These are phyloP conservation scores for Eidolon dupreanum DNA, from an alignment of 2,797 vertebrate species.

Conservation along the genomic window DNA sequence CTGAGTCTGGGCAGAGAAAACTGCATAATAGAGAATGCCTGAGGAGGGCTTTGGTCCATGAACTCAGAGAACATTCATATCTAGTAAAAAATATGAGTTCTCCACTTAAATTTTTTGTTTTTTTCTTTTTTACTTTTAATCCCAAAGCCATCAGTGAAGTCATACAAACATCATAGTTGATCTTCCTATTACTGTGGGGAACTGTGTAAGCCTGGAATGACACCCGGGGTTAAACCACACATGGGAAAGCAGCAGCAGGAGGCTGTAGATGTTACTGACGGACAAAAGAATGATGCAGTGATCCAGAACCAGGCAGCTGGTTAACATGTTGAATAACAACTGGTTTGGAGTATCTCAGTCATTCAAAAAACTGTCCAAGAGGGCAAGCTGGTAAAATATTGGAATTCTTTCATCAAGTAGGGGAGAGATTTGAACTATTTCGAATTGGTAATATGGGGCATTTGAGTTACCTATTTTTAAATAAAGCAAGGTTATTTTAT, in stretches of 20 bases:
- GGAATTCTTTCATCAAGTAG: not conserved
- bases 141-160: not conserved
- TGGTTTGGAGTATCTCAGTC: not conserved
- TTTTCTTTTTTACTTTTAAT: not conserved
- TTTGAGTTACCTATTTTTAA: not conserved
- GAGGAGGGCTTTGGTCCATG: not conserved
- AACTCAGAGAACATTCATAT: not conserved
- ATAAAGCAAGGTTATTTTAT: not conserved
- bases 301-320: not conserved
- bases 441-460: not conserved
- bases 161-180: not conserved
- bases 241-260: not conserved
- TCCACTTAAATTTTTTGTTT: not conserved
- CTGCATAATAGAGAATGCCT: not conserved
- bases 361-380: not conserved
- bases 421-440: slow-evolving; percentile 6
- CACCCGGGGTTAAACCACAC: not conserved
- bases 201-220: not conserved
- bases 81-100: not conserved
- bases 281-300: not conserved
- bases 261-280: not conserved
- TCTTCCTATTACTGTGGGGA: not conserved
- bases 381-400: slow-evolving; percentile 12
- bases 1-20: not conserved
- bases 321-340: not conserved